phyloP scores from a whole-genome alignment of 2,888 invertebrate species.

The Agriotes lineatus region DNA sequence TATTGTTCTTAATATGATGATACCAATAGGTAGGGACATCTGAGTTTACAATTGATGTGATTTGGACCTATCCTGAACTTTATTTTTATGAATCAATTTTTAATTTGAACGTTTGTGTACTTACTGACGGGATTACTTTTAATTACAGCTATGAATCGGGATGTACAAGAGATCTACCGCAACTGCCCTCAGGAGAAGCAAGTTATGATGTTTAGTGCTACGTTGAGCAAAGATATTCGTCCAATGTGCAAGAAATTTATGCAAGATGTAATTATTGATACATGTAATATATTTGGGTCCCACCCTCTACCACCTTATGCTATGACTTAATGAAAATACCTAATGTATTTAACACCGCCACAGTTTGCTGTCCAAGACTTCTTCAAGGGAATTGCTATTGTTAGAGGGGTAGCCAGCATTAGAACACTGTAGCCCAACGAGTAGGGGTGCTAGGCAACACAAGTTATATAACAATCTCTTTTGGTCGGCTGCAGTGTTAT shows the following conservation, averaged over 20 bases:
- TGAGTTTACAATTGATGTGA: constrained; percentile 52
- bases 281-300: constrained; percentile 49
- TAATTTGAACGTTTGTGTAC: too few species aligned
- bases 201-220: constrained; percentile 99
- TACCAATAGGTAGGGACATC: constrained; percentile 62
- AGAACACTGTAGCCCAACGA: constrained; percentile 68
- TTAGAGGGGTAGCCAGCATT: constrained; percentile 44
- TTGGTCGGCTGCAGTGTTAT: constrained; percentile 33
- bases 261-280: constrained; percentile 94
- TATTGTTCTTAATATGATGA: too few species aligned
- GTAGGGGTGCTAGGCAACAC: constrained; percentile 55
- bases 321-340: neutral
- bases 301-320: constrained; percentile 39
- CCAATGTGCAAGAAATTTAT: constrained; percentile 99
- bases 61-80: constrained; percentile 52
- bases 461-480: neutral
- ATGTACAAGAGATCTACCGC: constrained; percentile 99
- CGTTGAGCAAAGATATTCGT: constrained; percentile 98
- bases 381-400: neutral
- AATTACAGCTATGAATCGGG: constrained; percentile 94
- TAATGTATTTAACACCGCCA: constrained; percentile 3
- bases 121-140: too few species aligned
- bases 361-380: neutral
- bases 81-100: too few species aligned
- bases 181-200: constrained; percentile 99